Evolutionary conservation across 2,797 vertebrate species (phyloP).

Genomic region (Erpetoichthys calabaricus): DNA sequence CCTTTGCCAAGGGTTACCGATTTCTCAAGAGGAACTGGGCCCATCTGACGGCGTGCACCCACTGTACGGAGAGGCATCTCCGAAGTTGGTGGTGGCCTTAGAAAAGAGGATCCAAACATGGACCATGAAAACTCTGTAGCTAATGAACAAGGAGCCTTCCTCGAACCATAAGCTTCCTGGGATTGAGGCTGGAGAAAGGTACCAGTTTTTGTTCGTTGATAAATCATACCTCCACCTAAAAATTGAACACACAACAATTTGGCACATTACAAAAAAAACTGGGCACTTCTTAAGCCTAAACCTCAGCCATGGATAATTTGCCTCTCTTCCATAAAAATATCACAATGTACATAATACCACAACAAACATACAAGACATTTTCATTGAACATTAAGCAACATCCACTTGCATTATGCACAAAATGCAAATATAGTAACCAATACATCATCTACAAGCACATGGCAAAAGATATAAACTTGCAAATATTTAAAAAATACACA

Average conservation of each 20-base stretch:
- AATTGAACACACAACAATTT: background rate
- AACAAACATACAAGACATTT: too few species aligned
- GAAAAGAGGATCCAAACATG: constrained; percentile 36
- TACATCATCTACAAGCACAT: too few species aligned
- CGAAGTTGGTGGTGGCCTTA: constrained; percentile 35
- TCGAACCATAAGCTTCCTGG: constrained; percentile 26
- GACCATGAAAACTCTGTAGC: constrained; percentile 30
- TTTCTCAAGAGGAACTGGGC: constrained; percentile 50
- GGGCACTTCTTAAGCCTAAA: too few species aligned
- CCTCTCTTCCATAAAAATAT: too few species aligned
- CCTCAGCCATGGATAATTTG: too few species aligned
- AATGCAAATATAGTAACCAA: too few species aligned
- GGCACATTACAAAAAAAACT: background rate
- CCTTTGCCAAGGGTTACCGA: constrained; percentile 56
- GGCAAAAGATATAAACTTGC: too few species aligned
- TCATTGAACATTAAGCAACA: too few species aligned
- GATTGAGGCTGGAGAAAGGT: constrained; percentile 35
- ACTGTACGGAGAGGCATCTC: constrained; percentile 62
- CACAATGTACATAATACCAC: too few species aligned
- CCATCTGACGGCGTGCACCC: constrained; percentile 49
- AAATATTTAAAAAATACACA: too few species aligned
- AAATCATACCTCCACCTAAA: constrained; percentile 64
- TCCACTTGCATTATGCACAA: too few species aligned
- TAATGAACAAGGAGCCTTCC: constrained; percentile 20
- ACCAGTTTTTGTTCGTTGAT: constrained; percentile 48